phyloP scores from a whole-genome alignment of 1,140 invertebrate species.

The Diorhabda sublineata region DNA sequence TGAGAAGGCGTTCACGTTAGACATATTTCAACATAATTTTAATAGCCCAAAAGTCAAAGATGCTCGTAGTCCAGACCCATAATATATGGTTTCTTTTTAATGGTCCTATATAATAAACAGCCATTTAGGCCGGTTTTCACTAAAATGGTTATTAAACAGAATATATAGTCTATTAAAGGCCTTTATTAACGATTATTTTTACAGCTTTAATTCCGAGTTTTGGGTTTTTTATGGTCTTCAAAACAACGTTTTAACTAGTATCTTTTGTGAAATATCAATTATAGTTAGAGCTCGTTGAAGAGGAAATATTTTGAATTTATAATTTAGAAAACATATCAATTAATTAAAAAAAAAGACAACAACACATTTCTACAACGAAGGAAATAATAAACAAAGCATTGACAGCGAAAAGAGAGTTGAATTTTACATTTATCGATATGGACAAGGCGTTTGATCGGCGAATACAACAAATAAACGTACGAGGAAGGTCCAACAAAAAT shows the following conservation, averaged over 20 bases:
- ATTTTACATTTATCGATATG: too few relatives aligned
- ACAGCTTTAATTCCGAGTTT: conserved; percentile 16
- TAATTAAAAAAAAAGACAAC: too few relatives aligned
- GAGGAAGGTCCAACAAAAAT: too few relatives aligned
- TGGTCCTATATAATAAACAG: conserved; percentile 17
- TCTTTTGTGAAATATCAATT: not conserved
- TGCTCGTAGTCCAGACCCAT: conserved; percentile 6
- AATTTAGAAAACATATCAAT: too few relatives aligned
- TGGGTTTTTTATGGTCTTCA: conserved; percentile 8
- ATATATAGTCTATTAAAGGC: conserved; percentile 7
- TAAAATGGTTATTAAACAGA: conserved; percentile 16
- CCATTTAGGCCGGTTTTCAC: conserved; percentile 18
- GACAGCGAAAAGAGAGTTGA: too few relatives aligned
- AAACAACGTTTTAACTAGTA: conserved; percentile 9
- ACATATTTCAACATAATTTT: conserved; percentile 24
- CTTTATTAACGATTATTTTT: conserved; percentile 21
- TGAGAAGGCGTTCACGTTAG: conserved; percentile 20
- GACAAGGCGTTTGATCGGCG: too few relatives aligned
- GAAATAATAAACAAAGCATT: too few relatives aligned
- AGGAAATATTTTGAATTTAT: too few relatives aligned
- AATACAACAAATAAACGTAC: too few relatives aligned
- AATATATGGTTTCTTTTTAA: conserved; percentile 16
- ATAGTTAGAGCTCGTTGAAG: not conserved
- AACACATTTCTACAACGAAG: too few relatives aligned
- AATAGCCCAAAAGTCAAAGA: conserved; percentile 15